Conservation (phyloP, 2,797 vertebrate genomes). For the Xyrichtys novacula region DNA sequence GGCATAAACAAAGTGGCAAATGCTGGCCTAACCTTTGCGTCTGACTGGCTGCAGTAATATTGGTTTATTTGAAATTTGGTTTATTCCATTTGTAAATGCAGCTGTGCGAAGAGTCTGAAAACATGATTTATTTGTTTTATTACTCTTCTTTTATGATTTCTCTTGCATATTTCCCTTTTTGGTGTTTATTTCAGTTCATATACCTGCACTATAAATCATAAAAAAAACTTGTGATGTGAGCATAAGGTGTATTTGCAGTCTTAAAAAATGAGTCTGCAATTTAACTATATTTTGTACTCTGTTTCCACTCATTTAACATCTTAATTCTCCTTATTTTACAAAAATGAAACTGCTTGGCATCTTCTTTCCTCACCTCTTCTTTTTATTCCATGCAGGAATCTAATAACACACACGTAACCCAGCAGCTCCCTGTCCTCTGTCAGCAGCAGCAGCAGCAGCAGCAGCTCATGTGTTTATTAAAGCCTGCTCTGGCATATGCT, state of each 20-base stretch:
- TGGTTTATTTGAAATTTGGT: conserved; percentile 4
- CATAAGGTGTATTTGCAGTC: not conserved
- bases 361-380: conserved; percentile 26
- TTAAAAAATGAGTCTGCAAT: too few species aligned
- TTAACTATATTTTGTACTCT: not conserved
- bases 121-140: not conserved
- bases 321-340: not conserved
- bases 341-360: not conserved
- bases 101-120: not conserved
- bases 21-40: conserved; percentile 46
- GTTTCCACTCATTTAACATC: not conserved
- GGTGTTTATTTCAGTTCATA: not conserved
- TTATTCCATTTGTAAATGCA: not conserved
- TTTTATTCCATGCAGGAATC: conserved; percentile 52
- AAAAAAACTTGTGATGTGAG: not conserved
- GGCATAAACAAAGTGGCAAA: conserved; percentile 69
- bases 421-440: conserved; percentile 71
- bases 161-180: too few species aligned
- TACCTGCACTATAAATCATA: not conserved
- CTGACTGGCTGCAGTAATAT: conserved; percentile 1
- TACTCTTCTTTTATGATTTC: not conserved
- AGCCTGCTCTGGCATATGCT: conserved; percentile 74
- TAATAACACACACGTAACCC: conserved; percentile 70
- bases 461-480: conserved; percentile 79
- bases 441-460: conserved; percentile 76